Conservation (phyloP, 2,113 vertebrate genomes). For the Dendropsophus ebraccatus region DNA sequence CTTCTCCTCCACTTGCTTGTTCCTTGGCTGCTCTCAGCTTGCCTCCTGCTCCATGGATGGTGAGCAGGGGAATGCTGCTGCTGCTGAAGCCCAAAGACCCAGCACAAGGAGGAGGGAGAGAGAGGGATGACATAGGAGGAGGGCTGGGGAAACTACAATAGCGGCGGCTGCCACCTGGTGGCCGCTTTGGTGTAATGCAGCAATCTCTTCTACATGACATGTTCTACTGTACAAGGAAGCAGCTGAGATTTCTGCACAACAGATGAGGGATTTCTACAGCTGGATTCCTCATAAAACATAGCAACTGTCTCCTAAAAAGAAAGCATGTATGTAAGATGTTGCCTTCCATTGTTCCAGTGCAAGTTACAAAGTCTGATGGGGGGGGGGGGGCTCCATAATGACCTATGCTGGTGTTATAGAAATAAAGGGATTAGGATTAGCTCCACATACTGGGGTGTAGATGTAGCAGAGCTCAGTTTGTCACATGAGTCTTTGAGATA, state of each 20-base stretch:
- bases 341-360: too few species aligned
- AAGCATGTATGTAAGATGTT: background rate
- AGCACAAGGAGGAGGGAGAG: slow-evolving; percentile 39
- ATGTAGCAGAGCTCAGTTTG: too few species aligned
- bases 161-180: slow-evolving; percentile 23
- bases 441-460: too few species aligned
- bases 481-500: too few species aligned
- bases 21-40: slow-evolving; percentile 16
- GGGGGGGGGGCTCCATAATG: too few species aligned
- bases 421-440: too few species aligned
- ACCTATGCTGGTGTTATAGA: too few species aligned
- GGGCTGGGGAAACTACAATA: background rate
- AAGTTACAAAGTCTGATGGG: too few species aligned
- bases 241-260: background rate
- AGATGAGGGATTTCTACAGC: background rate
- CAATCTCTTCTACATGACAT: background rate
- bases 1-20: slow-evolving; percentile 1
- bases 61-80: slow-evolving; percentile 49
- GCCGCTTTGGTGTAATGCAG: background rate
- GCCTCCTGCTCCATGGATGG: slow-evolving; percentile 46
- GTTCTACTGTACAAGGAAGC: background rate
- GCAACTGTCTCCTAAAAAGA: background rate
- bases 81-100: slow-evolving; percentile 24
- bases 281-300: background rate
- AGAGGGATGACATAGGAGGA: slow-evolving; percentile 19